phyloP scores from a whole-genome alignment of 2,888 invertebrate genomes.

The Tiphia femorata region DNA sequence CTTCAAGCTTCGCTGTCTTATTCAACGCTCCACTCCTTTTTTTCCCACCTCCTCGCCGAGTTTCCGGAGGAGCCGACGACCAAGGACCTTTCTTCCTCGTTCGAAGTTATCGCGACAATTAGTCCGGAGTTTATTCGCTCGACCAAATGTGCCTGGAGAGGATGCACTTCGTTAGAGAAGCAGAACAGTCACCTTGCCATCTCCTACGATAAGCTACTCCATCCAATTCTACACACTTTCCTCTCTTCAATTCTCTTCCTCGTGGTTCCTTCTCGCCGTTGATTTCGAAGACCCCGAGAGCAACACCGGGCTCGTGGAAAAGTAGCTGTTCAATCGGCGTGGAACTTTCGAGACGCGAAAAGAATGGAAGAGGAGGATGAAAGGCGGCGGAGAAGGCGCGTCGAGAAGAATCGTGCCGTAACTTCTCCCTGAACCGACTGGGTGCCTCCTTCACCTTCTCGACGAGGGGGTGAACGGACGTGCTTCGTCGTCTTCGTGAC shows the following conservation, averaged over 20 bases:
- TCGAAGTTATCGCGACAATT: constrained; percentile 26
- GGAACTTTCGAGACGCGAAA: constrained; percentile 8
- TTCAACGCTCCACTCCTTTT: background rate
- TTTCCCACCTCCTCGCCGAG: background rate
- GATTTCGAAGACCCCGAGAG: constrained; percentile 26
- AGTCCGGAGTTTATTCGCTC: constrained; percentile 25
- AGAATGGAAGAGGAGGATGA: background rate
- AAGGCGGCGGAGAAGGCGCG: constrained; percentile 6
- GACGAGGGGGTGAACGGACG: no score
- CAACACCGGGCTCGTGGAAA: background rate
- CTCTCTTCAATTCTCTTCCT: background rate
- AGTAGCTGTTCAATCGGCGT: no score
- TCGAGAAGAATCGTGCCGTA: constrained; percentile 54
- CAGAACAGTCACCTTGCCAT: constrained; percentile 24
- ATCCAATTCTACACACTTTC: background rate
- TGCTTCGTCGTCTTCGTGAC: constrained; percentile 37
- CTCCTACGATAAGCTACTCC: no score
- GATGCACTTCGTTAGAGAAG: constrained; percentile 22
- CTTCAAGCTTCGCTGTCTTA: background rate
- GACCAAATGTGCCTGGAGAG: constrained; percentile 5
- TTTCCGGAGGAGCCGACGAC: background rate
- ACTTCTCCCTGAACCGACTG: constrained; percentile 47
- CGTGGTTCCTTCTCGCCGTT: constrained; percentile 27
- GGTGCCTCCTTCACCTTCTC: constrained; percentile 28
- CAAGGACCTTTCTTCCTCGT: no score